Evolutionary conservation across 2,113 vertebrate genomes (phyloP), one percentile per base, ranked within the genome.

Genomic region (Embiotoca jacksoni): DNA sequence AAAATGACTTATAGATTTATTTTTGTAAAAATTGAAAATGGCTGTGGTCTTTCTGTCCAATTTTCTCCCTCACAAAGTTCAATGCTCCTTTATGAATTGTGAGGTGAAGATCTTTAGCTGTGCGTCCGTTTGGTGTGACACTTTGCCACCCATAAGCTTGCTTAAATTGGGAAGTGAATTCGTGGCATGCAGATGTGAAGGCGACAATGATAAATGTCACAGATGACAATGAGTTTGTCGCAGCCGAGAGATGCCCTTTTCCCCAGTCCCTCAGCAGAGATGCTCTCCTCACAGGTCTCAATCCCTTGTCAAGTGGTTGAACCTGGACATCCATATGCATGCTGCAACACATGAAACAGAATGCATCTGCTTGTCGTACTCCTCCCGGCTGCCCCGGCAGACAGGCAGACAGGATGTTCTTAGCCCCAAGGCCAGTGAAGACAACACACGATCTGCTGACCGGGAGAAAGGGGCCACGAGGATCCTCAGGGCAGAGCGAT

Each of bases 241-340:
- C 78, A 64, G 82, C 58, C 4, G 54, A 86, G 85, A 87, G 87
- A 86, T 95, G 93, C 89, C 93, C 94, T 95, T 94, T 94, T 81
- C 88, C 87, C 52, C 36, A 37, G 83, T 93, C 92, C 89, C 90
- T 78, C 55, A 65, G 86, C 89, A 86, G 84, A 90, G 87, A 75
- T 81, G 69, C 85, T 78, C 86, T 73, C 89, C 37, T 80, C 90
- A 58, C 83, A 72, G 93, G 88, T 89, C 93, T 90, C 92, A 86
- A 78, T 91, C 88, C 86, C 88, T 83, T 89, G 89, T 93, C 89
- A 89, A 93, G 93, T 78, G 83, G 69, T 82, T 86, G 84, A 90
- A 94, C 93, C 92, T 93, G 92, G 78, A 78, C 91, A 92, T 94
- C 90, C 92, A 93, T 93, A 93, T 93, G 92, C 90, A 94, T 94